Evolutionary conservation across 2,888 invertebrate species (phyloP), one percentile per base, ranked within the genome.

Genomic region (Cephus pulcher): DNA sequence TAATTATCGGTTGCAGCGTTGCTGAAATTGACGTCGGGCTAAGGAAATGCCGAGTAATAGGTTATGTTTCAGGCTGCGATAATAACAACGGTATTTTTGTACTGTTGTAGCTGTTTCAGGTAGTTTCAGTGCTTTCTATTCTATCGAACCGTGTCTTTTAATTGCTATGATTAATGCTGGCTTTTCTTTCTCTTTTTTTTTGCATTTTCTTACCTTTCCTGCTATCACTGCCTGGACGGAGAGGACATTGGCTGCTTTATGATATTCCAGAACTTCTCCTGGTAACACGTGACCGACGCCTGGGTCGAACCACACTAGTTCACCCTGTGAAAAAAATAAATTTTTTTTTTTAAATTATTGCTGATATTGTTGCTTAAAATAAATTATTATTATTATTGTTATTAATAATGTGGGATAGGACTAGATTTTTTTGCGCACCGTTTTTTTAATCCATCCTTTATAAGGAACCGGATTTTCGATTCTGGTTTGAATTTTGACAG

Each of bases 221-320:
- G 95, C 96, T 88, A 97, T 96, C 84, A 96, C 94, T 40, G 97
- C 97, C 92, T 97, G 97, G 74, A 98, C 97, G 74, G 97, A 97
- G 87, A 98, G 95, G 78, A 98, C 97, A 92, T 97, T 96, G 77
- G 98, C 97, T 73, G 97, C 96, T 81, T 96, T 95, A 93, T 98
- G 97, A 86, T 96, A 96, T 93, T 98, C 98, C 87, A 97, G 93
- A 82, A 98, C 96, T 92, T 97, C 96, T 79, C 98, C 98, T 75
- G 98, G 98, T 87, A 98, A 94, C 87, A 97, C 97, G 92, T 97
- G 97, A 84, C 97, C 96, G 87, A 97, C 95, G 71, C 97, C 97
- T 74, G 97, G 96, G 92, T 98, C 97, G 93, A 98, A 98, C 98
- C 98, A 98, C 89, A 98, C 97, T 92, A 97, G 94, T 92, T 98